Percentiles rank a stretch among this genome's conserved stretches.
Evolutionary conservation across 2,113 vertebrate genomes (phyloP).

Genomic region (Cryptomyrus ogoouensis): DNA sequence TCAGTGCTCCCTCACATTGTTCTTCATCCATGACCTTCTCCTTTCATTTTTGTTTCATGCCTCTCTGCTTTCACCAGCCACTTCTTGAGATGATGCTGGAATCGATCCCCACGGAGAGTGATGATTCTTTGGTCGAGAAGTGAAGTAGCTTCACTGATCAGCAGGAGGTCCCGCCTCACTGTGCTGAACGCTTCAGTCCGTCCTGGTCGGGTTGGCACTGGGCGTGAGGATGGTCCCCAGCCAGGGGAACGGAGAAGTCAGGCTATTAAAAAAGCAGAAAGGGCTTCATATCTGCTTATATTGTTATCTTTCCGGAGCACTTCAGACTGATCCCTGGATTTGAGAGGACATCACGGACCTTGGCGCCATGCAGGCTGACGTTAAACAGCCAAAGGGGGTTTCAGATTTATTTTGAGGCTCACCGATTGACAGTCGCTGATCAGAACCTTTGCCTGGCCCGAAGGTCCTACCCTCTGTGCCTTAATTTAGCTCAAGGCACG

Average conservation of each 20-base stretch:
- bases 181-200: conserved; percentile 31
- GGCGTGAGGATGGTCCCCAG: conserved; percentile 3
- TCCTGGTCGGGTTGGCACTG: conserved; percentile 38
- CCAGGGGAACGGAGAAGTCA: background rate
- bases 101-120: background rate
- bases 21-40: background rate
- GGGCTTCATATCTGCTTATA: conserved; percentile 2
- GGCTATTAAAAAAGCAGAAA: background rate
- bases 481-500: background rate
- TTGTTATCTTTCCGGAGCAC: conserved; percentile 9
- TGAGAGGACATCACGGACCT: background rate
- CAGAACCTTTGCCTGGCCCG: background rate
- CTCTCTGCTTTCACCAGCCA: background rate
- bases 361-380: background rate
- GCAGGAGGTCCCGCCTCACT: conserved; percentile 30
- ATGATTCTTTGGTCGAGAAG: conserved; percentile 51
- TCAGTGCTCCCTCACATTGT: background rate
- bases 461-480: background rate
- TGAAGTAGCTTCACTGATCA: conserved; percentile 47
- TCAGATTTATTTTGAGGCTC: background rate
- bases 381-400: background rate
- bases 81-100: background rate
- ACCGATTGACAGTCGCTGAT: background rate
- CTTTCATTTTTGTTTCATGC: background rate
- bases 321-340: conserved; percentile 14